phyloP scores from a whole-genome alignment of 2,888 invertebrate species.

The Epirrita christyi region DNA sequence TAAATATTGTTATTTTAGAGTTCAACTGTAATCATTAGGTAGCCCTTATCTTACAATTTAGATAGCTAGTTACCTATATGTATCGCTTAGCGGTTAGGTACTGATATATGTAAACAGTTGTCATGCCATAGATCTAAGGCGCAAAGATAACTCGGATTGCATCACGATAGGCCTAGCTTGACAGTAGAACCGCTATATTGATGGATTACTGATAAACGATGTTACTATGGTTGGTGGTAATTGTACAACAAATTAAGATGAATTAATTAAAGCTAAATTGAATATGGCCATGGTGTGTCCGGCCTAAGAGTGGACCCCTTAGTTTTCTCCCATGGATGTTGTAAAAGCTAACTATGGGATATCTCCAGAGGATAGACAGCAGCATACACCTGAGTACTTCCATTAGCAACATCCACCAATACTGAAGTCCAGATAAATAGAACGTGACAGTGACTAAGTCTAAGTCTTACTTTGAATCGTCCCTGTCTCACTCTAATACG shows the following conservation, averaged over 20 bases:
- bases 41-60: slow-evolving; percentile 35
- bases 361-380: too few species aligned
- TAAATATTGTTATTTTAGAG: slow-evolving; percentile 27
- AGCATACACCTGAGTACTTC: too few species aligned
- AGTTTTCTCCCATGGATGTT: too few species aligned
- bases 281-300: too few species aligned
- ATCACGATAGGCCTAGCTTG: slow-evolving; percentile 44
- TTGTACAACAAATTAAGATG: slow-evolving; percentile 29
- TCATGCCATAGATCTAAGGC: slow-evolving; percentile 54
- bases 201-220: slow-evolving; percentile 52
- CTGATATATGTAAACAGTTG: slow-evolving; percentile 51
- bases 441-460: too few species aligned
- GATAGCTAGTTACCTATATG: slow-evolving; percentile 31
- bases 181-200: slow-evolving; percentile 50
- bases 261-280: slow-evolving; percentile 22
- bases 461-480: too few species aligned
- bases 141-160: slow-evolving; percentile 52
- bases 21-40: slow-evolving; percentile 19
- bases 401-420: too few species aligned
- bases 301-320: too few species aligned
- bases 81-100: slow-evolving; percentile 31
- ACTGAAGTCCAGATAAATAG: too few species aligned
- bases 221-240: slow-evolving; percentile 38
- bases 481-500: too few species aligned
- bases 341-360: too few species aligned